Conservation (phyloP, 2,797 vertebrate genomes). For the Cetoscarus ocellatus region DNA sequence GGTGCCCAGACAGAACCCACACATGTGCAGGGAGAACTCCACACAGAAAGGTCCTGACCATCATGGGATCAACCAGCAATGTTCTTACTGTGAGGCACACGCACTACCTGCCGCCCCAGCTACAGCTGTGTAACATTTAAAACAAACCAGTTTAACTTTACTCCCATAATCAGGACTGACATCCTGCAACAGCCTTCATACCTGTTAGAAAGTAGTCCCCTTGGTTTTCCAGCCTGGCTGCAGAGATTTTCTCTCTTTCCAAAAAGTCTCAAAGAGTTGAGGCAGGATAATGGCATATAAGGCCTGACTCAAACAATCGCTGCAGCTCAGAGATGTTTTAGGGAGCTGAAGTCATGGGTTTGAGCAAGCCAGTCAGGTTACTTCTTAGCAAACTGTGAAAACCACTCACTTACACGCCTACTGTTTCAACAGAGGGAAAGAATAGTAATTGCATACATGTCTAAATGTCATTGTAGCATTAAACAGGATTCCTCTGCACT, state of each 20-base stretch:
- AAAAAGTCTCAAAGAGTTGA: background rate
- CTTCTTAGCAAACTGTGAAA: background rate
- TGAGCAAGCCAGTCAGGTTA: background rate
- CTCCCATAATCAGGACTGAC: background rate
- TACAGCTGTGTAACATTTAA: no score
- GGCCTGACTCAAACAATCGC: background rate
- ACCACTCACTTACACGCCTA: no score
- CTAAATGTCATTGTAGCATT: background rate
- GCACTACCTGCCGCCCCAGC: no score
- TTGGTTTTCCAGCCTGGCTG: background rate
- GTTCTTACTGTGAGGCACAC: no score
- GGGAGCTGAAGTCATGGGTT: background rate
- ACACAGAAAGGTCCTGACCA: no score
- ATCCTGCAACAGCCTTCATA: background rate
- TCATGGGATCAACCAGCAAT: no score
- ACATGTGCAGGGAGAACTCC: no score
- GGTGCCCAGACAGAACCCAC: no score
- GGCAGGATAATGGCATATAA: background rate
- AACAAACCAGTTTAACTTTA: background rate
- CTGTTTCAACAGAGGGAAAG: no score
- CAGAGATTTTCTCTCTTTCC: conserved; percentile 6
- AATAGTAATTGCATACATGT: no score
- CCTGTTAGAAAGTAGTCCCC: background rate
- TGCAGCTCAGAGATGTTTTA: background rate
- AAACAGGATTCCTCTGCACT: no score